Base-by-base conservation (phyloP, 2,888 invertebrate genomes). In the Nasonovia ribisnigri region DNA sequence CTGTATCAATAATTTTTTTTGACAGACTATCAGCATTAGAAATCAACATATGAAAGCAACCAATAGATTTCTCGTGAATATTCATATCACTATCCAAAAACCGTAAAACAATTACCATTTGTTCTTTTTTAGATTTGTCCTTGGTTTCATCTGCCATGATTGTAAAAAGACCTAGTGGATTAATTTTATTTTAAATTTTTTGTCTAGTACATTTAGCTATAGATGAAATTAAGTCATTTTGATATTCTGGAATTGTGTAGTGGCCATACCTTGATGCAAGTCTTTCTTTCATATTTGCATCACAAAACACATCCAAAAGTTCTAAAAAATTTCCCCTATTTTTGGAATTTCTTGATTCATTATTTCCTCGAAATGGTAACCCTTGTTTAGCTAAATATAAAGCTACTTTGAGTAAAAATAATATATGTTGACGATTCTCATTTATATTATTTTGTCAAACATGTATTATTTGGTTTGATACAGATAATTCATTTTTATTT, bases 381-480 rank as follows among this genome's bases (percentile, higher is more conserved):
- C 54, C 54, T 88, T 88, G 88, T 36, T 88, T 88, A 3, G 54
- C 88, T 54, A 88, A 88, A 54, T 36, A 88, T 10, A 88, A 54
- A 8, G 88, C 24, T 36, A 54, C 54, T 88, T 88, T 88, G 16
- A 88, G 88, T n/a, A 88, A 54, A 88, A 88, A 88, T 48, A 88
- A 29, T 36, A 54, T 54, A 43, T 88, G 87, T n/a, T n/a, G 29
- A 87, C n/a, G 48, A n/a, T 87, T 87, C 48, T 87, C 48, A 48
- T 87, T 48, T 5, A 87, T 48, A 48, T 48, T 87, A 43, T 48
- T 48, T 87, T 87, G 48, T n/a, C 87, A 8, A 48, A 43, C 29
- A 48, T 43, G 43, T 29, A 48, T 48, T 87, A 87, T 43, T 87
- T 87, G 87, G 26, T 87, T 87, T n/a, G 87, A 48, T 48, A 87